Base-by-base conservation (phyloP, 23 tunicate genomes). In the Ascidia mentula region DNA sequence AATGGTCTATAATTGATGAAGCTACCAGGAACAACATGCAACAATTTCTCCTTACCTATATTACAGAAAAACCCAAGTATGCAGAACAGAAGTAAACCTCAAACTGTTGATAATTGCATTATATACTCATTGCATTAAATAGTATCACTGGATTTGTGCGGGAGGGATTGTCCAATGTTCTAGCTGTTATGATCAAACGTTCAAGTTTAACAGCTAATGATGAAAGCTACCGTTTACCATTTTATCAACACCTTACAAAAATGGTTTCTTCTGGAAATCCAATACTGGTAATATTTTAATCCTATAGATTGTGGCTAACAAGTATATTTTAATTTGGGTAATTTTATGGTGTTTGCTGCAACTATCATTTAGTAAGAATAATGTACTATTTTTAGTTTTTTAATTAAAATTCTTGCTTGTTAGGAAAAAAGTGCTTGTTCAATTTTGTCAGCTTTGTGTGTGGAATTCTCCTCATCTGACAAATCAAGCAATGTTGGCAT, bases 151-250 rank as follows among this genome's bases (percentile, higher is more conserved):
- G 82, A 8, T 86, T 79, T 82, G 84, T 91, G 13, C 59, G 87
- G 36, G 87, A 82, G 38, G 28, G 73, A 24, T 69, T 91, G 35
- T 39, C 80, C 32, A 79, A 59, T 33, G 79, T 85, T 4, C 70
- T 91, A 20, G 90, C 90, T 59, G 84, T 91, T 24, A 91, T 91
- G 90, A 28, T 91, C 60, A 91, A 91, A 77, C 87, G 87, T 5
- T 72, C 81, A 12, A 72, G 85, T 33, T 31, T 91, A 18, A 72
- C 76, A 1, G n/a, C 32, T 6, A 40, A 60, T 13, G 83, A 91
- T 77, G 37, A 77, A 0, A 60, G 31, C 36, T 83, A 76, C 0
- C 72, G 90, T 30, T 37, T 59, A 0, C 73, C 82, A 6, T 59
- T 91, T 31, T 82, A 91, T 45, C 80, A 82, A 37, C 87, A 82